These are phyloP conservation scores for Araneus ventricosus DNA, from an alignment of 1,140 invertebrate species.

Conservation along the genomic window DNA sequence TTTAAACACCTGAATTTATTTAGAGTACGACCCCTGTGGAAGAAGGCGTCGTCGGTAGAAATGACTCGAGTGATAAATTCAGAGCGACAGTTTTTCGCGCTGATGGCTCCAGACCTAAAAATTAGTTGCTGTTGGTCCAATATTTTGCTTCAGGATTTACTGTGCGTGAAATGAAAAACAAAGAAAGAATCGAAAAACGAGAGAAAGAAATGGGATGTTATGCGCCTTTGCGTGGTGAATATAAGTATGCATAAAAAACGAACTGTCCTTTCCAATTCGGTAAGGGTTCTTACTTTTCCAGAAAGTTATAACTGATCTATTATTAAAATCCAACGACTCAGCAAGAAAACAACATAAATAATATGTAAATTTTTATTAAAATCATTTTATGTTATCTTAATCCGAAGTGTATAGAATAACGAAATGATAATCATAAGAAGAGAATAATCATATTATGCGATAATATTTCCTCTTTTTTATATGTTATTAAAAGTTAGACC, in stretches of 20 bases:
- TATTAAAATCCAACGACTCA: background rate
- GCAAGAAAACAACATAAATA: background rate
- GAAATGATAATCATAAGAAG: no score
- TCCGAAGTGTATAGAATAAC: no score
- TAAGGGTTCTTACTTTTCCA: background rate
- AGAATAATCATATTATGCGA: no score
- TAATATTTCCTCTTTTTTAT: no score
- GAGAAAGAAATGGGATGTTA: slow-evolving; percentile 3
- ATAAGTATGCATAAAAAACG: background rate
- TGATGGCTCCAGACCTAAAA: slow-evolving; percentile 46
- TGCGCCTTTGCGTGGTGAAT: background rate
- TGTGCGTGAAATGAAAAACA: slow-evolving; percentile 34
- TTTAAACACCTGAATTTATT: background rate
- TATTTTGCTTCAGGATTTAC: slow-evolving; percentile 48
- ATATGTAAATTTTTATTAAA: background rate
- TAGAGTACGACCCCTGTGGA: background rate
- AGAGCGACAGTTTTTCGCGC: slow-evolving; percentile 46
- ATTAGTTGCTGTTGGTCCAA: slow-evolving; percentile 46
- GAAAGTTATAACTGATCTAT: background rate
- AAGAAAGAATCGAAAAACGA: background rate
- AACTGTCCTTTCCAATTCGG: background rate
- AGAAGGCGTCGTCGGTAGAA: slow-evolving; percentile 20
- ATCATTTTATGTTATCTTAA: no score
- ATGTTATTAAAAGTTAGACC: no score
- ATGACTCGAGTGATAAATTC: slow-evolving; percentile 45